Evolutionary conservation across 2,888 invertebrate genomes (phyloP).

Genomic region (Acronicta leporina): DNA sequence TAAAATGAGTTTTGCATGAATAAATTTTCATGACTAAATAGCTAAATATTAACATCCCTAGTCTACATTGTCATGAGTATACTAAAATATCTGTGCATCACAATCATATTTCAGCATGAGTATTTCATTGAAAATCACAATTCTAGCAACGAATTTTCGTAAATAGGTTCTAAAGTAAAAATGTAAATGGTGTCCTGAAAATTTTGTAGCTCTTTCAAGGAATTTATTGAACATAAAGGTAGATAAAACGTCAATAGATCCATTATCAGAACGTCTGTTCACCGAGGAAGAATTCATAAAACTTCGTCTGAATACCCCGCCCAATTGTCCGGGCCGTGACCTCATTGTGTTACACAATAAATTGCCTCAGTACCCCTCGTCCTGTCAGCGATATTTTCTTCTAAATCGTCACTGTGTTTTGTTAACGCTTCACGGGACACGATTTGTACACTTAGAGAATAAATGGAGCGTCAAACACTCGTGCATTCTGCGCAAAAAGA

Average conservation of each 20-base stretch:
- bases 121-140: too few species aligned
- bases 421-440: slow-evolving; percentile 31
- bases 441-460: slow-evolving; percentile 42
- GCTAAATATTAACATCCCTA: too few species aligned
- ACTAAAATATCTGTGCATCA: too few species aligned
- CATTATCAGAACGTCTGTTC: slow-evolving; percentile 43
- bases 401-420: slow-evolving; percentile 49
- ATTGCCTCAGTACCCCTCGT: slow-evolving; percentile 24
- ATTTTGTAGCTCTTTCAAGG: slow-evolving; percentile 12
- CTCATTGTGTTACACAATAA: slow-evolving; percentile 44
- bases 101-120: too few species aligned
- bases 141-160: background rate
- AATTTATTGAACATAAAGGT: slow-evolving; percentile 39
- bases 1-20: too few species aligned
- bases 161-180: slow-evolving; percentile 8
- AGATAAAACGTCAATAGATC: slow-evolving; percentile 47
- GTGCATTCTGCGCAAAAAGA: slow-evolving; percentile 37
- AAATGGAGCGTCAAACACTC: slow-evolving; percentile 41
- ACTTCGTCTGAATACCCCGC: slow-evolving; percentile 38
- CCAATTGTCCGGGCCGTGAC: slow-evolving; percentile 44
- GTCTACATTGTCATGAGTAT: too few species aligned
- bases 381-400: slow-evolving; percentile 50
- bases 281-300: slow-evolving; percentile 37
- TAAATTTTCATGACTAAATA: too few species aligned
- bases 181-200: slow-evolving; percentile 8